Evolutionary conservation across 2,113 vertebrate genomes (phyloP).

Genomic region (Gnathonemus echidnorhynchus): DNA sequence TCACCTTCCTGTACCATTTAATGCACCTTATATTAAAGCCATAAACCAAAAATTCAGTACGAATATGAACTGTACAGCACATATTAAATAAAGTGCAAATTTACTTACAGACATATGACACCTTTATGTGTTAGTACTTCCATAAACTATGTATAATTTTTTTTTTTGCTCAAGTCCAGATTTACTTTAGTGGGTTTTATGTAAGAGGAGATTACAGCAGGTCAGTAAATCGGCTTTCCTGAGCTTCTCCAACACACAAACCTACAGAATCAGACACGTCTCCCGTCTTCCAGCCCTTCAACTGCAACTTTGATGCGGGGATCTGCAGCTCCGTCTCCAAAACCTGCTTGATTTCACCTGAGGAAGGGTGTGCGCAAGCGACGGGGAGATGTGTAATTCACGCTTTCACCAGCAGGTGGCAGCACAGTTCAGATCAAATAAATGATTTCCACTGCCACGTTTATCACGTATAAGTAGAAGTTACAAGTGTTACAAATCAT

Average conservation of each 20-base stretch:
- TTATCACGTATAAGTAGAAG: background rate
- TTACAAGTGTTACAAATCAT: background rate
- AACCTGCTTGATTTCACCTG: conserved; percentile 90
- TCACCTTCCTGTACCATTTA: background rate
- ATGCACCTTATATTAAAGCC: background rate
- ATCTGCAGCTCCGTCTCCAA: conserved; percentile 89
- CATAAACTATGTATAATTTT: background rate
- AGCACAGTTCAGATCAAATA: background rate
- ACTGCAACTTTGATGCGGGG: conserved; percentile 91
- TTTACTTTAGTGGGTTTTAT: background rate
- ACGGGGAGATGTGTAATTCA: background rate
- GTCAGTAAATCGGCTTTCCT: background rate
- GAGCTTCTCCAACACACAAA: conserved; percentile 28
- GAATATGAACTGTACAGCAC: background rate
- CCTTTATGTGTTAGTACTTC: background rate
- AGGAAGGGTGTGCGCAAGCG: background rate
- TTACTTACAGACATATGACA: background rate
- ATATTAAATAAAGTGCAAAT: background rate
- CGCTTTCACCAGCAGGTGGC: conserved; percentile 11
- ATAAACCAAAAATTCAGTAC: background rate
- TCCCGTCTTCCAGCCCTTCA: conserved; percentile 96
- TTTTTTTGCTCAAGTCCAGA: background rate
- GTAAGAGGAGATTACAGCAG: background rate
- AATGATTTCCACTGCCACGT: background rate
- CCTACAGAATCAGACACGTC: conserved; percentile 93